Base-by-base conservation (phyloP, 2,113 vertebrate genomes). In the Gallinago undulata region DNA sequence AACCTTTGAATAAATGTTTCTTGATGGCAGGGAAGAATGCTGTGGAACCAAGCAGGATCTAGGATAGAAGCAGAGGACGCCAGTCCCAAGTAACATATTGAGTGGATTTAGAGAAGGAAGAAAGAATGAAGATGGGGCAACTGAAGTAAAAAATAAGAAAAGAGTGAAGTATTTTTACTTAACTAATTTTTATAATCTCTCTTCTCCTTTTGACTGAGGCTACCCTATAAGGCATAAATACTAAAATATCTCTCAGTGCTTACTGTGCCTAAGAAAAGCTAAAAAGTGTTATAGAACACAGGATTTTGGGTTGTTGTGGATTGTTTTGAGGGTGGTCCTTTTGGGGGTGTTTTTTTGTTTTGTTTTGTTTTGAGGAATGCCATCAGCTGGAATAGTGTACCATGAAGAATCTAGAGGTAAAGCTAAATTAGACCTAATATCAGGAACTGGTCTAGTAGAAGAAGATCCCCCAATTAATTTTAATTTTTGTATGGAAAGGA, bases 141-240 rank as follows among this genome's bases (percentile, higher is more conserved):
- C 31, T 28, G 43, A 82, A 60, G 73, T 21, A 56, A 70, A 86
- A 91, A 66, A 41, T 35, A 6, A 70, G 6, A 33, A n/a, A 76
- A 48, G 6, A 59, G 7, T 70, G 25, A 77, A 21, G 3, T n/a
- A 23, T 69, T 72, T 94, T 94, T 28, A 84, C 9, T 11, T 5
- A 15, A 68, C 19, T 64, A 30, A 19, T 37, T 79, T 57, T 76
- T 80, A 57, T 45, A 90, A 28, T 4, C 3, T 56, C 12, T 81
- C 5, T 67, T 75, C 37, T 91, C 25, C 7, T 88, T 90, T 67
- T 43, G 24, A 64, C 5, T 55, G 37, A 89, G 28, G 7, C 22
- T 7, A 9, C 12, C 1, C 6, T 41, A 6, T 17, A 16, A 68
- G 6, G 1, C 6, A 0, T 53, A 60, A 64, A 16, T 31, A 5